Evolutionary conservation across 2,113 vertebrate genomes (phyloP).

Genomic region (Petromus typicus): DNA sequence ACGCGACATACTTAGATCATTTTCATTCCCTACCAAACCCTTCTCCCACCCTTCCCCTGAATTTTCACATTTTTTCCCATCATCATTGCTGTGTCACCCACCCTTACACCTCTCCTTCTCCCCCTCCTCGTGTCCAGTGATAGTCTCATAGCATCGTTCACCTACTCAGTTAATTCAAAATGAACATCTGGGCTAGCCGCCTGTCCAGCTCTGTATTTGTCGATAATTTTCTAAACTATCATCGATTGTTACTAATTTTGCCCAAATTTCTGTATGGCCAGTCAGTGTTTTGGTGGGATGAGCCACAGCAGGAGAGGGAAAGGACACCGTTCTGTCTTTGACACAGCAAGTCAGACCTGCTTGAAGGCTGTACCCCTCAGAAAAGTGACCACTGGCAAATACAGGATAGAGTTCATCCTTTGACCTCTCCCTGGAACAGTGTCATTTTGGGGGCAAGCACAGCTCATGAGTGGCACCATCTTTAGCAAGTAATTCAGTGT

Average conservation of each 20-base stretch:
- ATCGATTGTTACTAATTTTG: too few species aligned
- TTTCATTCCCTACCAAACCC: neutral
- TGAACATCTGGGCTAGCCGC: slow-evolving; percentile 62
- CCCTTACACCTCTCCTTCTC: neutral
- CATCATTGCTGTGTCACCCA: neutral
- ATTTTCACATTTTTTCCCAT: neutral
- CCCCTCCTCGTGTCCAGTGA: neutral
- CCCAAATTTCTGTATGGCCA: slow-evolving; percentile 54
- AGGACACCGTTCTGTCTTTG: neutral
- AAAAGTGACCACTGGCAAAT: neutral
- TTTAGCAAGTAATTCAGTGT: neutral
- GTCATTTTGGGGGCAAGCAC: neutral
- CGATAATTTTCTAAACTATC: too few species aligned
- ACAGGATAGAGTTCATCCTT: neutral
- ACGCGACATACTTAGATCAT: neutral
- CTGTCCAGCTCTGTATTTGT: slow-evolving; percentile 19
- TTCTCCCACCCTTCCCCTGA: neutral
- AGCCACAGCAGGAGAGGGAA: neutral
- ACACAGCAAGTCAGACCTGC: neutral
- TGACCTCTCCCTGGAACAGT: neutral
- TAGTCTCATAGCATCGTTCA: slow-evolving; percentile 33
- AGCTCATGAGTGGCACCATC: neutral
- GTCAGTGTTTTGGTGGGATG: slow-evolving; percentile 43
- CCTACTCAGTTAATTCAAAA: slow-evolving; percentile 52
- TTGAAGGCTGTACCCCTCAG: neutral